A percentile compares a stretch with the other conserved stretches of the same genome.
phyloP scores from a whole-genome alignment of 1,140 invertebrate species.

The Pantala flavescens region DNA sequence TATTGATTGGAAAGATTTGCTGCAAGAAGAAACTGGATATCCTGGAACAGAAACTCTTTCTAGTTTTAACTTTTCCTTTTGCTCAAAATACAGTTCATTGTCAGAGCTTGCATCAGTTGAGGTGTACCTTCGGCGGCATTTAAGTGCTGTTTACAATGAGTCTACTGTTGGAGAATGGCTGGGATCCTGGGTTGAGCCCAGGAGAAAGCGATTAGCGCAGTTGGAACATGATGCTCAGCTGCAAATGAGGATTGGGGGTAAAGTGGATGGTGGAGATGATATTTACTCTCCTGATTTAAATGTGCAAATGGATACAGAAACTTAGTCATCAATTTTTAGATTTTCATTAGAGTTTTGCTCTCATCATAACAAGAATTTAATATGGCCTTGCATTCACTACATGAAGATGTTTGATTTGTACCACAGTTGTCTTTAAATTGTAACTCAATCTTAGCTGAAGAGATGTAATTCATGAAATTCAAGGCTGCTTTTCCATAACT shows the following conservation, averaged over 20 bases:
- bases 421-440: too few relatives aligned
- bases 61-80: too few relatives aligned
- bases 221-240: constrained; percentile 9
- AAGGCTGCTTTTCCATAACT: too few relatives aligned
- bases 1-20: too few relatives aligned
- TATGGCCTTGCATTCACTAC: too few relatives aligned
- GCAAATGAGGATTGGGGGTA: background rate
- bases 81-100: constrained; percentile 33
- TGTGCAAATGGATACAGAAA: background rate
- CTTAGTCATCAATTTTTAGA: background rate
- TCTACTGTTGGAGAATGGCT: constrained; percentile 45
- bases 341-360: too few relatives aligned
- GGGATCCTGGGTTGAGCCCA: constrained; percentile 41
- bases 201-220: constrained; percentile 35
- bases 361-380: too few relatives aligned
- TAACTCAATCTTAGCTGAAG: too few relatives aligned
- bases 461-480: too few relatives aligned
- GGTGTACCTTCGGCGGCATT: constrained; percentile 39
- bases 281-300: background rate
- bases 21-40: too few relatives aligned
- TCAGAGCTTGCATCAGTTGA: constrained; percentile 42
- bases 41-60: too few relatives aligned
- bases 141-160: constrained; percentile 41
- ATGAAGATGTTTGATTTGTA: too few relatives aligned
- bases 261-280: background rate